phyloP scores from a whole-genome alignment of 2,113 vertebrate species.

The Cynoglossus semilaevis region DNA sequence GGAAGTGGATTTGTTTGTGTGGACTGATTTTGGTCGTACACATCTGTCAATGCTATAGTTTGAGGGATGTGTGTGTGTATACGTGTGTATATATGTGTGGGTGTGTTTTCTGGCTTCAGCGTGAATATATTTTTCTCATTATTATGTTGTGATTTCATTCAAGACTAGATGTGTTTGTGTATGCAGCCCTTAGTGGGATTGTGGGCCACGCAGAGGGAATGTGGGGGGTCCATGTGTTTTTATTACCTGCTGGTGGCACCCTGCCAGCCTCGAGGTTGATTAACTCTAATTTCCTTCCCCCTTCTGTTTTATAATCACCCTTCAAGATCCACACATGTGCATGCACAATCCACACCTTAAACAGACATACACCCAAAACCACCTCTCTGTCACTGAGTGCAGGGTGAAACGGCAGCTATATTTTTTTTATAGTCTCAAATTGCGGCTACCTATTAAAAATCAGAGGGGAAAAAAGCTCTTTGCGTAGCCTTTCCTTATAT shows the following conservation, averaged over 20 bases:
- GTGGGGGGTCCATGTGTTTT: conserved; percentile 58
- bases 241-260: conserved; percentile 63
- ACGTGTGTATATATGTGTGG: too few species aligned
- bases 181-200: conserved; percentile 27
- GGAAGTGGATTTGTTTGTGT: conserved; percentile 10
- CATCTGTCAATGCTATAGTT: background rate
- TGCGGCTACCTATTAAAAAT: conserved; percentile 59
- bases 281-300: conserved; percentile 36
- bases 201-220: conserved; percentile 22
- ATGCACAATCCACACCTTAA: background rate
- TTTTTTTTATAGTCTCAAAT: conserved; percentile 50
- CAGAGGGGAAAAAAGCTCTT: conserved; percentile 33
- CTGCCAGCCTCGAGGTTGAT: conserved; percentile 58
- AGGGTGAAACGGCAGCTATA: conserved; percentile 39
- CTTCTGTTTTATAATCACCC: conserved; percentile 6
- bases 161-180: conserved; percentile 3
- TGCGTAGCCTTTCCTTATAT: conserved; percentile 33
- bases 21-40: conserved; percentile 15
- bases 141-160: too few species aligned
- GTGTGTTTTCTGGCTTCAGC: conserved; percentile 1
- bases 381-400: conserved; percentile 32
- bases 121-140: conserved; percentile 8
- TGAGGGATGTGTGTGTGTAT: too few species aligned
- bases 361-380: conserved; percentile 1
- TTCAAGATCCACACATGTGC: conserved; percentile 18